Evolutionary conservation across 2,797 vertebrate genomes (phyloP), one percentile per base, ranked within the genome.

Genomic region (Nasua narica): DNA sequence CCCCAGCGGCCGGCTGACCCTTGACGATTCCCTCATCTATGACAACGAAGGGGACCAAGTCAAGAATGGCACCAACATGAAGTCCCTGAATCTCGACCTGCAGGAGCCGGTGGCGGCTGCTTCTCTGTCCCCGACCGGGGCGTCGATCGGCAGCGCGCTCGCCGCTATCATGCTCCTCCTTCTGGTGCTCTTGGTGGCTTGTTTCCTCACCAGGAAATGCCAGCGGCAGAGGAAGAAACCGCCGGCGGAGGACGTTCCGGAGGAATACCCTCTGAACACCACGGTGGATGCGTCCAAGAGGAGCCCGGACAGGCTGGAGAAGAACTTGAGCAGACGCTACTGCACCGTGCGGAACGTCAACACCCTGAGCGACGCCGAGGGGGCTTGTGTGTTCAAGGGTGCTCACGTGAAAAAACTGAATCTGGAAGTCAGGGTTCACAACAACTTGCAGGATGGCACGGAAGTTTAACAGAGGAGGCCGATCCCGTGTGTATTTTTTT

Each of bases 31-130:
- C n/a, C 99, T 99, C 46, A 98, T 99, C 98, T 99, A 99, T 5
- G 99, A 99, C 98, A 99, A 99, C 6, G 99, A 99, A 98, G 99
- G 99, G 0, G 99, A 99, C 98, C 99, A 99, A 98, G 97, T 99
- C 62, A 99, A 99, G 98, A 99, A 99, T 0, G 99, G 99, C 97
- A 99, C 99, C 96, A 99, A 99, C 97, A 99, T 99, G 99, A 99
- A 99, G 98, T 99, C 99, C 0, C 98, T 99, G 54, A 98, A 96
- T 6, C 97, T 99, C 97, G 99, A 99, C 96, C 97, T 98, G 89
- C 99, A 99, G n/a, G 99, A 99, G 48, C 98, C 98, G 0, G 96
- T 98, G 0, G n/a, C 98, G 0, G 99, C 99, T 0, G 99, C 99
- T 48, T 99, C 99, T 52, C 98, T 99, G 5, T 99, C 99, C 1